phyloP scores from a whole-genome alignment of 2,888 invertebrate genomes.

The Patella pellucida region DNA sequence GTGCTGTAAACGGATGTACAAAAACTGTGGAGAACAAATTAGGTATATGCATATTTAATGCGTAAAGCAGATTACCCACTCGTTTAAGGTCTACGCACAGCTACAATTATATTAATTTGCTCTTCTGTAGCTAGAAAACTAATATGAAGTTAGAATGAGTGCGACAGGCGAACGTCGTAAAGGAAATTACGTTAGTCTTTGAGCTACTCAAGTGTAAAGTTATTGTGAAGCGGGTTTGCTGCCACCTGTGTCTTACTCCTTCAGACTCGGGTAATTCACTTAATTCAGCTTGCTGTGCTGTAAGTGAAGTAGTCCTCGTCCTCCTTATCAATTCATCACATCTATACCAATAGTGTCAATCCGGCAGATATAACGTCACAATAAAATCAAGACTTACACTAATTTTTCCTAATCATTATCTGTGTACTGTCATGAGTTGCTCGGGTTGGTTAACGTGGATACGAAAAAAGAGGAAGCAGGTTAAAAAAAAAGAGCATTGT shows the following conservation, averaged over 20 bases:
- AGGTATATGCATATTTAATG: slow-evolving; percentile 11
- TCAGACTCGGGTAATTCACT: slow-evolving; percentile 2
- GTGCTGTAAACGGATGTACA: not conserved
- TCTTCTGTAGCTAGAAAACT: not conserved
- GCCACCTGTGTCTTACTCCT: slow-evolving; percentile 11
- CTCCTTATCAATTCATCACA: too few species aligned
- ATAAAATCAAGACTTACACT: too few species aligned
- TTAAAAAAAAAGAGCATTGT: too few species aligned
- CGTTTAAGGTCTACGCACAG: slow-evolving; percentile 9
- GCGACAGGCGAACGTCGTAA: slow-evolving; percentile 1
- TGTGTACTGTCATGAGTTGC: too few species aligned
- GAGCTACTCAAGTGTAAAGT: slow-evolving; percentile 2
- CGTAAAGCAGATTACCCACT: slow-evolving; percentile 9
- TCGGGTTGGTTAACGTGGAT: too few species aligned
- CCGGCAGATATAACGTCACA: too few species aligned
- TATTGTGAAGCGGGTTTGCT: not conserved
- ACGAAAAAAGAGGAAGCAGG: too few species aligned
- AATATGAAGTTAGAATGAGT: slow-evolving; percentile 8
- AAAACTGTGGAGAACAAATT: slow-evolving; percentile 10
- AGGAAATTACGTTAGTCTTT: slow-evolving; percentile 11
- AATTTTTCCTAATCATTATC: too few species aligned
- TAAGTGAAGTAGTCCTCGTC: not conserved
- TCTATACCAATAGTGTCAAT: too few species aligned
- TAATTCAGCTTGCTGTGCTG: not conserved
- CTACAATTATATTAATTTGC: slow-evolving; percentile 10